Evolutionary conservation across 2,113 vertebrate species (phyloP).

Genomic region (Drymodes brunneopygia): DNA sequence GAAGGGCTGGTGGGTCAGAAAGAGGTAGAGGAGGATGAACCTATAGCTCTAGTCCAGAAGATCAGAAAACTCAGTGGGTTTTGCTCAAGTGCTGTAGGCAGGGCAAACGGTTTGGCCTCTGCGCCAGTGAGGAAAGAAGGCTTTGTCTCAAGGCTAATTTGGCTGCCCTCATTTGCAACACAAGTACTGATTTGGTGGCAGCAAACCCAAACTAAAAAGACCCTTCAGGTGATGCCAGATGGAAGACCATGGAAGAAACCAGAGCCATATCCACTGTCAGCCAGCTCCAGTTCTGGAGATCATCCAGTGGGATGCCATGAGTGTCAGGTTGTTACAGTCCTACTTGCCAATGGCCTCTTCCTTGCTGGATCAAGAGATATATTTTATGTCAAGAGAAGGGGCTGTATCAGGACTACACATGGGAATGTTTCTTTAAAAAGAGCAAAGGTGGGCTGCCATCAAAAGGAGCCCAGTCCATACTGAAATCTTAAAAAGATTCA

Average conservation of each 20-base stretch:
- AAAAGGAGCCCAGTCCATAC: not conserved
- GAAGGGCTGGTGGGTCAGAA: not conserved
- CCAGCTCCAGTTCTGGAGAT: not conserved
- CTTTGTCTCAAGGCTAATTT: not conserved
- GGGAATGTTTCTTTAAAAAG: not conserved
- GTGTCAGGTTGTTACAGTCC: not conserved
- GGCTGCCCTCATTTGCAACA: not conserved
- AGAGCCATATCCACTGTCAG: not conserved
- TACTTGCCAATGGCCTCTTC: not conserved
- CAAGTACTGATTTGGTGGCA: not conserved
- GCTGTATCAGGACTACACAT: not conserved
- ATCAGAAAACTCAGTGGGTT: not conserved
- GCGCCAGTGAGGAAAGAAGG: not conserved
- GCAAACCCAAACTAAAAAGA: not conserved
- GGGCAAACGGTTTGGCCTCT: not conserved
- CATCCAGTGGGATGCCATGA: not conserved
- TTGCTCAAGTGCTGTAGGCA: fast-evolving
- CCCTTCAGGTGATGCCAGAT: not conserved
- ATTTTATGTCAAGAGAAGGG: not conserved
- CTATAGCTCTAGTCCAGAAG: not conserved
- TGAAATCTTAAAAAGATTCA: not conserved
- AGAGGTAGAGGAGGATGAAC: not conserved
- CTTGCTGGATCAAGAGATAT: not conserved
- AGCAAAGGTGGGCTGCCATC: not conserved
- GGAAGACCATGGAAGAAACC: not conserved